Percentiles rank a stretch among this genome's conserved stretches.
phyloP scores from a whole-genome alignment of 2,113 vertebrate species.

The Chauna torquata region DNA sequence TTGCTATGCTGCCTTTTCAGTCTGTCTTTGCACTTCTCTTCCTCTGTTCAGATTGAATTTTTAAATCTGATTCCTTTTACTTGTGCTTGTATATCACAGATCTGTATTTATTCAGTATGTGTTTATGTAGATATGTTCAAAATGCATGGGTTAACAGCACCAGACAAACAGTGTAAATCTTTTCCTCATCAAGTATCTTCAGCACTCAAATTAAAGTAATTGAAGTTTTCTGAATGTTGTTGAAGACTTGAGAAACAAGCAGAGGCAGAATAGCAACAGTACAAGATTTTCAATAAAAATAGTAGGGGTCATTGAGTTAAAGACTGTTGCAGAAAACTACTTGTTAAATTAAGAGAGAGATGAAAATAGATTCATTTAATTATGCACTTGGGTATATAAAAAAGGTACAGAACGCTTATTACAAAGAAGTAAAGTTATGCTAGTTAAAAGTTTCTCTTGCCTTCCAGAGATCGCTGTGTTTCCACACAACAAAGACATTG shows the following conservation, averaged over 20 bases:
- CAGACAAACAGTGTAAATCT: background rate
- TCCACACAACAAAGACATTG: slow-evolving; percentile 32
- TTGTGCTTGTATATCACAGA: background rate
- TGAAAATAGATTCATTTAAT: slow-evolving; percentile 22
- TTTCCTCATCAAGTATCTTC: background rate
- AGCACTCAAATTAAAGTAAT: background rate
- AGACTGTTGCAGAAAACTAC: background rate
- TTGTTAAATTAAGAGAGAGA: background rate
- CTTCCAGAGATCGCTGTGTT: slow-evolving; percentile 6
- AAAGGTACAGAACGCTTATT: background rate
- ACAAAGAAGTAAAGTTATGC: slow-evolving; percentile 2
- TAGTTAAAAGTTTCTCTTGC: slow-evolving; percentile 35
- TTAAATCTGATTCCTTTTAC: background rate
- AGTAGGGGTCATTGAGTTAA: background rate
- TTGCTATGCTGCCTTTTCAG: background rate
- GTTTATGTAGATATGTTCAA: slow-evolving; percentile 1
- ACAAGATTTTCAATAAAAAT: background rate
- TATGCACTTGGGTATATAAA: slow-evolving; percentile 23
- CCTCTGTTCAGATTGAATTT: background rate
- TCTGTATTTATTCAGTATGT: background rate
- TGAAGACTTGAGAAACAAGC: background rate
- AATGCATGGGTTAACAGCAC: slow-evolving; percentile 6
- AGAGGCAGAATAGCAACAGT: background rate
- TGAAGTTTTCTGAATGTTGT: background rate
- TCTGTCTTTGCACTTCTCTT: background rate